Conservation (phyloP, 2,797 vertebrate species). For the Astyanax mexicanus region DNA sequence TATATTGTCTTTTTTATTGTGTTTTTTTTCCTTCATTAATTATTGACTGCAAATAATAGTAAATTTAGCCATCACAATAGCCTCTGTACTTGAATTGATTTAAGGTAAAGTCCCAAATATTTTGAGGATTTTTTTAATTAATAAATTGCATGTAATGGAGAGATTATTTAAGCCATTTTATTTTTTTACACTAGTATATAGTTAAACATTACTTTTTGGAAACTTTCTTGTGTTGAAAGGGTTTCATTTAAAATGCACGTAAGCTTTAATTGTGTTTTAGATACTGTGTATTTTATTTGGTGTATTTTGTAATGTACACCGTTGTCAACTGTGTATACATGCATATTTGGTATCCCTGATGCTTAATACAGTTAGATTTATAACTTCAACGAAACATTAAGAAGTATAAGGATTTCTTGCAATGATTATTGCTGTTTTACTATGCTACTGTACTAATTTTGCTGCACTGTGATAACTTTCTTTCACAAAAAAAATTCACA, state of each 20-base stretch:
- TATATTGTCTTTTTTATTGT: background rate
- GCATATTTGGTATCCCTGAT: background rate
- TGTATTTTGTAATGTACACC: background rate
- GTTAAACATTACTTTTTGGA: background rate
- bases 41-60: background rate
- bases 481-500: too few relatives aligned
- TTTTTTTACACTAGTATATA: background rate
- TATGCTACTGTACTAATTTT: background rate
- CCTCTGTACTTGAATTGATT: background rate
- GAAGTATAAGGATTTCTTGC: background rate
- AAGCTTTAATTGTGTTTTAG: background rate
- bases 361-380: background rate
- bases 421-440: background rate
- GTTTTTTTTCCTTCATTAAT: background rate
- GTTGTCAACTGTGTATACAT: background rate
- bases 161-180: too few relatives aligned
- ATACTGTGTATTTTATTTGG: background rate
- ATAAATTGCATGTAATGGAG: background rate
- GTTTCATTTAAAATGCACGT: background rate
- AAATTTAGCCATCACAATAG: background rate
- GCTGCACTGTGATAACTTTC: constrained; percentile 5
- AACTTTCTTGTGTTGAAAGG: background rate
- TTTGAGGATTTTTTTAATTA: background rate
- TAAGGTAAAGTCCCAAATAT: background rate
- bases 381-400: too few relatives aligned